phyloP scores from a whole-genome alignment of 1,140 invertebrate species.

The Bombus confusus region DNA sequence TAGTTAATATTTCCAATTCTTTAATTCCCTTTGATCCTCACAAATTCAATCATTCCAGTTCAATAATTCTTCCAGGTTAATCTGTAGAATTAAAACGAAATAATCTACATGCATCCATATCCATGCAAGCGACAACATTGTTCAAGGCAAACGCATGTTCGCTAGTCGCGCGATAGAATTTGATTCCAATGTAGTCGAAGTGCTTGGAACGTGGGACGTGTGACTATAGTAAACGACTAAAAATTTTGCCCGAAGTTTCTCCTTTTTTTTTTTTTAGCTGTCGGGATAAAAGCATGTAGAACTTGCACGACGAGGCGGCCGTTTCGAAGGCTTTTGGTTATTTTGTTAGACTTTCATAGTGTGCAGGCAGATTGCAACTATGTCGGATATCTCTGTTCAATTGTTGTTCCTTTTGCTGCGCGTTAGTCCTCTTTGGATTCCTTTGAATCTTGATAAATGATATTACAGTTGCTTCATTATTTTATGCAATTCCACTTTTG shows the following conservation, averaged over 20 bases:
- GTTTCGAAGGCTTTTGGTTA: not conserved
- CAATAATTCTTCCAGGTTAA: not conserved
- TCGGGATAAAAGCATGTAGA: not conserved
- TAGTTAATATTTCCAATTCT: not conserved
- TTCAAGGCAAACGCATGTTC: constrained; percentile 36
- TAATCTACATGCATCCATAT: not conserved
- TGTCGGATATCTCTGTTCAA: not conserved
- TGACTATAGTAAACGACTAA: not conserved
- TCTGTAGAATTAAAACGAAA: not conserved
- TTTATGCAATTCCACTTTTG: too few species aligned
- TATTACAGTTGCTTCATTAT: not conserved
- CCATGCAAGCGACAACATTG: not conserved
- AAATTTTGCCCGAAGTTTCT: not conserved
- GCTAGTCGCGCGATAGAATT: constrained; percentile 29
- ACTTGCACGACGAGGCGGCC: not conserved
- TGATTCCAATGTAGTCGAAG: constrained; percentile 36
- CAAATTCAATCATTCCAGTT: not conserved
- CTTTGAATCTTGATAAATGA: not conserved
- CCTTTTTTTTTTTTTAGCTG: not conserved
- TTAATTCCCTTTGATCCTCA: not conserved
- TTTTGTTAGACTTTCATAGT: not conserved
- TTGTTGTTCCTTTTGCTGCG: not conserved
- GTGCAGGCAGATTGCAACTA: not conserved
- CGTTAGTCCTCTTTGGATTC: not conserved
- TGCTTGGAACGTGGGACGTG: not conserved